Percentiles rank a stretch among this genome's conserved stretches.
Conservation (phyloP, 2,797 vertebrate species). For the Myotis findleyi region DNA sequence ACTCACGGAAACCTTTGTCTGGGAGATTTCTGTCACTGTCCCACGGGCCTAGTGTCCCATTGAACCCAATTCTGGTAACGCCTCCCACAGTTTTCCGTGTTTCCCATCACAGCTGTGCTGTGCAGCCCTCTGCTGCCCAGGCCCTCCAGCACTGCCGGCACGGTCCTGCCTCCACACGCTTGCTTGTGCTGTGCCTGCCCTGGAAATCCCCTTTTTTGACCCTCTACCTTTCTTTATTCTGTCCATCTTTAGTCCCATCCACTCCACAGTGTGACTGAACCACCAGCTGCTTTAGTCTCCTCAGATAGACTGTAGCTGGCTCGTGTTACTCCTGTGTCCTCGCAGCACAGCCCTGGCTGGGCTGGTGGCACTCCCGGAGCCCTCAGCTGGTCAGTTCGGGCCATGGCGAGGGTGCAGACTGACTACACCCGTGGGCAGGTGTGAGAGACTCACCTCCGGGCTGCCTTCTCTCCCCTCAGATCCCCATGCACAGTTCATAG, state of each 20-base stretch:
- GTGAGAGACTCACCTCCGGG: not conserved
- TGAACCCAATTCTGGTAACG: not conserved
- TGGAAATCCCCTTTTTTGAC: not conserved
- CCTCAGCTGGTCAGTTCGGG: not conserved
- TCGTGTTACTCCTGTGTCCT: not conserved
- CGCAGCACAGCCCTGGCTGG: not conserved
- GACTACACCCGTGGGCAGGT: not conserved
- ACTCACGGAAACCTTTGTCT: not conserved
- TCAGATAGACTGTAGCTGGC: not conserved
- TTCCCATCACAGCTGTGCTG: fast-evolving
- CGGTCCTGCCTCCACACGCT: fast-evolving
- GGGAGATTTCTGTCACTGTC: not conserved
- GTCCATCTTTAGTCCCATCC: not conserved
- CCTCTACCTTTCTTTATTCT: not conserved
- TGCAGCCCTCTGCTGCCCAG: fast-evolving
- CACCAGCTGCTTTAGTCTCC: not conserved
- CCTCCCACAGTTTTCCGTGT: not conserved
- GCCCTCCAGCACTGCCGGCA: not conserved
- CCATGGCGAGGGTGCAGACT: not conserved
- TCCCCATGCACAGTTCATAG: not conserved
- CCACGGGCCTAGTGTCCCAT: not conserved
- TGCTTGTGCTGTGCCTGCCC: not conserved
- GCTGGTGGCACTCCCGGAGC: not conserved
- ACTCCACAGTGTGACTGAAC: not conserved
- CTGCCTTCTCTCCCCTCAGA: not conserved